Percentiles rank a stretch among this genome's conserved stretches.
Evolutionary conservation across 2,888 invertebrate genomes (phyloP).

Genomic region (Oscheius myriophilus): DNA sequence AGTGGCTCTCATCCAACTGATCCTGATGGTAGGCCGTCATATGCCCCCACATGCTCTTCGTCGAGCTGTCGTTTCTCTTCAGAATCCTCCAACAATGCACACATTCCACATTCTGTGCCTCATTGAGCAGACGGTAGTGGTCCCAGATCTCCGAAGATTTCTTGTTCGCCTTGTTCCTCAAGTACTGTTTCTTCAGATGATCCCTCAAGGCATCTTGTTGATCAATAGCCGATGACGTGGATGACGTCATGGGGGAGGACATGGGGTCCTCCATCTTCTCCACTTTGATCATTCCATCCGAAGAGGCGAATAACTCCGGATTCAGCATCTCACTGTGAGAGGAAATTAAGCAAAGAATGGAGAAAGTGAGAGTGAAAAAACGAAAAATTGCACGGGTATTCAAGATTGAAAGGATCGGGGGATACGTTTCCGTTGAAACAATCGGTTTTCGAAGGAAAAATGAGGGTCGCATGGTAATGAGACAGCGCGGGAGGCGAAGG

Average conservation of each 20-base stretch:
- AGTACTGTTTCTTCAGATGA: conserved; percentile 6
- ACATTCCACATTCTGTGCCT: conserved; percentile 59
- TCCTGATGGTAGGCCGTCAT: conserved; percentile 62
- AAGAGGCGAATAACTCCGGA: background rate
- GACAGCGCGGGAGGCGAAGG: too few species aligned
- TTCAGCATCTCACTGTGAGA: conserved; percentile 1
- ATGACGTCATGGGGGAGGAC: too few species aligned
- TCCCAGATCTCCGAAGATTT: conserved; percentile 63
- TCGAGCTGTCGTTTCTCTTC: conserved; percentile 58
- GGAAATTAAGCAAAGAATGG: background rate
- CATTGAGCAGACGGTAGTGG: conserved; percentile 52
- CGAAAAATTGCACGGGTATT: background rate
- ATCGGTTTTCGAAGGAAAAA: too few species aligned
- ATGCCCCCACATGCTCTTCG: conserved; percentile 66
- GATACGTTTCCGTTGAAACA: too few species aligned
- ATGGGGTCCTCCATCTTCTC: conserved; percentile 7
- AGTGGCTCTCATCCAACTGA: conserved; percentile 49
- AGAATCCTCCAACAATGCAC: conserved; percentile 60
- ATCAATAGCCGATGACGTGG: conserved; percentile 9
- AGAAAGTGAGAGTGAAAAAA: background rate
- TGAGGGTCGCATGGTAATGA: too few species aligned
- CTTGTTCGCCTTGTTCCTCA: conserved; percentile 33
- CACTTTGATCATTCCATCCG: background rate
- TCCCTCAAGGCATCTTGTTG: conserved; percentile 9
- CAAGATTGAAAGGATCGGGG: too few species aligned